Evolutionary conservation across 2,797 vertebrate genomes (phyloP), one percentile per base, ranked within the genome.

Genomic region (Eleutherodactylus coqui): DNA sequence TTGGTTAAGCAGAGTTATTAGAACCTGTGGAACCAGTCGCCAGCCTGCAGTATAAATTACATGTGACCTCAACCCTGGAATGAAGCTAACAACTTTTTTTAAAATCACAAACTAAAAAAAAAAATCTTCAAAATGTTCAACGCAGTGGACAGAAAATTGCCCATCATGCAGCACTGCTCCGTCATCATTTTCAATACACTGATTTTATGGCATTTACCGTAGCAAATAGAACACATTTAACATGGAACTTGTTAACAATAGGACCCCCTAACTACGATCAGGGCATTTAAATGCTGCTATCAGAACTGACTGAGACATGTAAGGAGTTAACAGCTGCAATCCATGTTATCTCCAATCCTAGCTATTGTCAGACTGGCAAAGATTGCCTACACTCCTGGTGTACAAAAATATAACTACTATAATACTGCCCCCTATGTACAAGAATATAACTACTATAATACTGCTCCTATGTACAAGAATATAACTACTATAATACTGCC

Each of bases 1-100:
- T n/a, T 70, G 34, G 67, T 70, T 9, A 9, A 70, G 34, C 2
- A 13, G 36, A 38, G 8, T 24, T 73, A 73, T 73, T 13, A 45
- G 69, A 73, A 73, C 69, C 41, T 73, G 69, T 27, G 38, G 38
- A n/a, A 73, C 69, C 69, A 13, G 69, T 45, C 32, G 34, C 38
- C 11, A 45, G 13, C 5, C 24, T 13, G 41, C 4, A 45, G 69
- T n/a, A 27, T 73, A 45, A 27, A 16, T 73, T 73, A 73, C 69
- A 73, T 45, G 69, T 45, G 69, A 73, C 69, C 69, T 45, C 38
- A 27, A 45, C 45, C 7, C 24, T 73, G 24, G 24, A 24, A 43
- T n/a, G n/a, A n/a, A n/a, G n/a, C n/a, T n/a, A 2, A 1, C 69
- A 1, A 38, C 6, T 38, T 17, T 41, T 10, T 72, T 41, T 11